Evolutionary conservation across 2,797 vertebrate species (phyloP).

Genomic region (Hirundo rustica): DNA sequence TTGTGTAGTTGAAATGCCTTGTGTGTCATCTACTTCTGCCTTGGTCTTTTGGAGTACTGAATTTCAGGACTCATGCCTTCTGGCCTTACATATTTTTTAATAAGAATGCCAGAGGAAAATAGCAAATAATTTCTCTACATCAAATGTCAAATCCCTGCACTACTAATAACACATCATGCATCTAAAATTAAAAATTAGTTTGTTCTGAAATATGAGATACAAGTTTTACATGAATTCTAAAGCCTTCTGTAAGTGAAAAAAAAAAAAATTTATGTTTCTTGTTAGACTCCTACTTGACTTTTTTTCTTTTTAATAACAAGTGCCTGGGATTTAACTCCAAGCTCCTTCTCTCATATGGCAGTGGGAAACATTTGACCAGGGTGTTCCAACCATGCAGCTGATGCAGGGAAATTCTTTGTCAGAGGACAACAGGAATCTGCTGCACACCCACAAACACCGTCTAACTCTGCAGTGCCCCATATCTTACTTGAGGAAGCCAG

Average conservation of each 20-base stretch:
- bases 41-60: neutral
- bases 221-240: slow-evolving; percentile 15
- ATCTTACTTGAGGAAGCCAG: neutral
- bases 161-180: neutral
- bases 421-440: neutral
- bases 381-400: neutral
- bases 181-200: slow-evolving; percentile 1
- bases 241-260: neutral
- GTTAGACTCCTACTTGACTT: neutral
- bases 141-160: neutral
- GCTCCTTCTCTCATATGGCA: neutral
- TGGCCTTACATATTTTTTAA: neutral
- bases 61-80: neutral
- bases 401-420: neutral
- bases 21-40: slow-evolving; percentile 38
- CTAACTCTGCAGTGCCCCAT: neutral
- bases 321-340: slow-evolving; percentile 21
- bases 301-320: neutral
- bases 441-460: neutral
- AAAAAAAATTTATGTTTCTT: slow-evolving; percentile 35
- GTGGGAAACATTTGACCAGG: neutral
- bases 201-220: slow-evolving; percentile 19
- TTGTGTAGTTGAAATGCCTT: slow-evolving; percentile 52
- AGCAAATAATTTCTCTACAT: slow-evolving; percentile 14
- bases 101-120: slow-evolving; percentile 5